phyloP scores from a whole-genome alignment of 2,797 vertebrate species.

The Holocentrus rufus region DNA sequence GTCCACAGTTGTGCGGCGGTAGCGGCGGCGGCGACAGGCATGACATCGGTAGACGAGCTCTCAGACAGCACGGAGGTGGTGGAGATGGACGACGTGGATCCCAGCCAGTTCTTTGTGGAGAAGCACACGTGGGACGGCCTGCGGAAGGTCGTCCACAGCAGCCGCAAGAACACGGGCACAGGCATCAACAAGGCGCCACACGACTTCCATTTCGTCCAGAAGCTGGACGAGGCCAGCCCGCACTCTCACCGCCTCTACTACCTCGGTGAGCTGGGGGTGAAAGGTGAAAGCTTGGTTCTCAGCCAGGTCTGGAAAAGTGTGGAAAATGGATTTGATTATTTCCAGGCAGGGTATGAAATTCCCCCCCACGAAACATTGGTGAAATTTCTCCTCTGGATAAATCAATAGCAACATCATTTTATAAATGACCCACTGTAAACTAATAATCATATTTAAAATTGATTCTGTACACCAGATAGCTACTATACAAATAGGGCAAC shows the following conservation, averaged over 20 bases:
- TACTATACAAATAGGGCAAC: no score
- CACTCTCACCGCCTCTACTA: conserved; percentile 96
- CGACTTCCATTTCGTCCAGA: conserved; percentile 94
- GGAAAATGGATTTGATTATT: not conserved
- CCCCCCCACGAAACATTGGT: no score
- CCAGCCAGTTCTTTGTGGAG: conserved; percentile 90
- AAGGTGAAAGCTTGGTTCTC: not conserved
- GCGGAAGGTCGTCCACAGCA: conserved; percentile 91
- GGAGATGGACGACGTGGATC: conserved; percentile 86
- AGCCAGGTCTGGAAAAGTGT: not conserved
- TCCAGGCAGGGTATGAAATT: not conserved
- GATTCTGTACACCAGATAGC: no score
- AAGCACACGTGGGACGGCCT: conserved; percentile 94
- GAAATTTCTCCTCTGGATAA: no score
- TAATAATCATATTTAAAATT: no score
- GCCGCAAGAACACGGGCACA: conserved; percentile 91
- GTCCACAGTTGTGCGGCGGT: conserved; percentile 48
- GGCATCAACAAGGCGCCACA: conserved; percentile 94
- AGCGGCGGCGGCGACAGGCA: conserved; percentile 69
- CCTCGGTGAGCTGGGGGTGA: conserved; percentile 83
- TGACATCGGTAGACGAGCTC: conserved; percentile 86
- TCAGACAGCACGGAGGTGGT: conserved; percentile 86
- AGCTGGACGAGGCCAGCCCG: conserved; percentile 86
- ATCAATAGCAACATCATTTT: no score
- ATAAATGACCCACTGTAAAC: no score